Evolutionary conservation across 2,113 vertebrate genomes (phyloP).

Genomic region (Ariopsis seemanni): DNA sequence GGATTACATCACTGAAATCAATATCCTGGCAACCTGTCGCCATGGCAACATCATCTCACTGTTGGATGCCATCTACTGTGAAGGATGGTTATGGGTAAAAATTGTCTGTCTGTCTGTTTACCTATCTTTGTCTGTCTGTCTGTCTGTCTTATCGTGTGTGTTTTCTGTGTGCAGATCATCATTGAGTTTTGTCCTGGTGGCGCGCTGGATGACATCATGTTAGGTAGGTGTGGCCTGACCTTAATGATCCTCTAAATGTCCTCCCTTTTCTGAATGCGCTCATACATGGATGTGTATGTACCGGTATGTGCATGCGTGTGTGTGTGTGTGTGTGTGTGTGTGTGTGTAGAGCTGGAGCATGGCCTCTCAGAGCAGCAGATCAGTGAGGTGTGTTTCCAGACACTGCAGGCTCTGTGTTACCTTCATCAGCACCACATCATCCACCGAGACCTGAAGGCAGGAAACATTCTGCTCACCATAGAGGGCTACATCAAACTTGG

Average conservation of each 20-base stretch:
- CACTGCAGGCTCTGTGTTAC: constrained; percentile 68
- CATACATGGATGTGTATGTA: background rate
- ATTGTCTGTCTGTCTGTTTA: background rate
- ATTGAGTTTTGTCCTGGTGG: constrained; percentile 76
- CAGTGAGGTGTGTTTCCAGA: constrained; percentile 66
- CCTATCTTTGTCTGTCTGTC: background rate
- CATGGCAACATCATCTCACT: constrained; percentile 67
- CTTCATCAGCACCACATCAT: constrained; percentile 70
- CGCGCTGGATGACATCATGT: constrained; percentile 69
- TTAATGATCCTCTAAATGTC: background rate
- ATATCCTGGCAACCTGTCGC: constrained; percentile 66
- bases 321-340: constrained; percentile 27
- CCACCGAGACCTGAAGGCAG: constrained; percentile 73
- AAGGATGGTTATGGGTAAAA: constrained; percentile 71
- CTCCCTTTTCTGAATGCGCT: background rate
- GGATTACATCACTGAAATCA: constrained; percentile 66
- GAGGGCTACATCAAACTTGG: constrained; percentile 71
- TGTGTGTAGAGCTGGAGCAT: constrained; percentile 67
- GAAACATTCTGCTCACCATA: constrained; percentile 71
- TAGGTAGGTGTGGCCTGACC: constrained; percentile 62
- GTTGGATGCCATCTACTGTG: constrained; percentile 66
- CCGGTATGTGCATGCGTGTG: no score
- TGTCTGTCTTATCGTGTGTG: background rate
- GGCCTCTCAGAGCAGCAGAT: constrained; percentile 71
- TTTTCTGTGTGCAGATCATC: constrained; percentile 64